Conservation (phyloP, 2,888 invertebrate species). For the Platerodrilus igneus region DNA sequence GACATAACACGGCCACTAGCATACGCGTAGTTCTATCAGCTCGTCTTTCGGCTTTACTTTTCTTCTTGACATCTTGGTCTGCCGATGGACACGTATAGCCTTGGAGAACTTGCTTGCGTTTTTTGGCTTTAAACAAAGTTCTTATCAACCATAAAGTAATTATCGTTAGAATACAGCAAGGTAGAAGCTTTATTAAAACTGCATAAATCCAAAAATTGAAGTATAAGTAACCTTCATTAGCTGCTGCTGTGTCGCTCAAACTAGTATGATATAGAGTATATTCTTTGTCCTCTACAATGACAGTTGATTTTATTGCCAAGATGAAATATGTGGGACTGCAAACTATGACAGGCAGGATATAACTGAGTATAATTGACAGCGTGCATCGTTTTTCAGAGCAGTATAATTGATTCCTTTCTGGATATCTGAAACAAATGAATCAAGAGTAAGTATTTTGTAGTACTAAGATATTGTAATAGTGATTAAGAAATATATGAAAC, state of each 20-base stretch:
- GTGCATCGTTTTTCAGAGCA: constrained; percentile 76
- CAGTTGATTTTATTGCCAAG: constrained; percentile 56
- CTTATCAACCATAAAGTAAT: constrained; percentile 67
- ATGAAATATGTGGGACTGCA: constrained; percentile 81
- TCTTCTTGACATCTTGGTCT: constrained; percentile 39
- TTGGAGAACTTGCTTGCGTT: constrained; percentile 65
- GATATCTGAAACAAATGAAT: constrained; percentile 59
- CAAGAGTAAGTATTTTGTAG: constrained; percentile 14
- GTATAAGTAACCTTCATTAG: constrained; percentile 44
- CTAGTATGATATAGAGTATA: constrained; percentile 57
- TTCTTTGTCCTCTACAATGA: constrained; percentile 53
- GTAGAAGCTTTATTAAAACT: constrained; percentile 74
- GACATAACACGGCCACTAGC: constrained; percentile 77
- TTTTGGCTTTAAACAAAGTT: constrained; percentile 71
- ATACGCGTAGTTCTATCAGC: constrained; percentile 87
- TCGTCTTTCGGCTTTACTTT: constrained; percentile 63
- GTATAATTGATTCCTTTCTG: constrained; percentile 67
- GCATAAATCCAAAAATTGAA: constrained; percentile 79
- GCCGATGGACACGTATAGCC: constrained; percentile 54
- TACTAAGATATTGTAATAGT: no score
- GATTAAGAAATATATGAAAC: no score
- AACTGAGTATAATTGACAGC: constrained; percentile 69
- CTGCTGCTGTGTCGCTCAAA: constrained; percentile 46
- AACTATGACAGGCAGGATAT: constrained; percentile 70
- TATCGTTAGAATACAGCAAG: constrained; percentile 71